Evolutionary conservation across 2,888 invertebrate genomes (phyloP).

Genomic region (Idaea biselata): DNA sequence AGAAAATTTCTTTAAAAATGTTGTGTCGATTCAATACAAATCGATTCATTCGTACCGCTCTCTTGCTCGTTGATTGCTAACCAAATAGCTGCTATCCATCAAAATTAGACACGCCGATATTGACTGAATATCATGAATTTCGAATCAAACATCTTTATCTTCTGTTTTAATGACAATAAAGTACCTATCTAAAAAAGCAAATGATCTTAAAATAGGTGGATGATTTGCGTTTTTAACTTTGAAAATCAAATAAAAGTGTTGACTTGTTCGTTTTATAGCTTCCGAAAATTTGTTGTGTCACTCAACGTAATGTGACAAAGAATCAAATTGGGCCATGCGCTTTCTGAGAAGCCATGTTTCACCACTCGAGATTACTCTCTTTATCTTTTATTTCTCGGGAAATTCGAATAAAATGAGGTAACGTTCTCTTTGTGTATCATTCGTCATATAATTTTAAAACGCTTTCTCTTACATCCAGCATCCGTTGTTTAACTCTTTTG

Average conservation of each 20-base stretch:
- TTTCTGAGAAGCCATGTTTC: constrained; percentile 44
- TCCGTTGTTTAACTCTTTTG: constrained; percentile 5
- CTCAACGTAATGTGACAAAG: constrained; percentile 46
- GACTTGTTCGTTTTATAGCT: constrained; percentile 4
- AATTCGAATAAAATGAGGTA: constrained; percentile 5
- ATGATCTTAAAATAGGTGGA: not conserved
- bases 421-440: constrained; percentile 11
- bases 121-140: not conserved
- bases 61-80: constrained; percentile 15
- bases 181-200: not conserved
- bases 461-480: constrained; percentile 3
- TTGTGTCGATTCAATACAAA: constrained; percentile 3
- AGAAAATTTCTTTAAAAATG: not conserved
- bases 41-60: constrained; percentile 8
- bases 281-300: constrained; percentile 40
- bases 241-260: constrained; percentile 8
- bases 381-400: constrained; percentile 25
- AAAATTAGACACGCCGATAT: constrained; percentile 1
- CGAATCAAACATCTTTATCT: not conserved
- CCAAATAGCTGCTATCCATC: constrained; percentile 9
- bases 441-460: constrained; percentile 6
- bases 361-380: constrained; percentile 27
- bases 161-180: not conserved
- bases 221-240: constrained; percentile 1
- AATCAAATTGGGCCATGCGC: constrained; percentile 48